Evolutionary conservation across 2,888 invertebrate species (phyloP).

Genomic region (Rhopalosiphum nymphaeae): DNA sequence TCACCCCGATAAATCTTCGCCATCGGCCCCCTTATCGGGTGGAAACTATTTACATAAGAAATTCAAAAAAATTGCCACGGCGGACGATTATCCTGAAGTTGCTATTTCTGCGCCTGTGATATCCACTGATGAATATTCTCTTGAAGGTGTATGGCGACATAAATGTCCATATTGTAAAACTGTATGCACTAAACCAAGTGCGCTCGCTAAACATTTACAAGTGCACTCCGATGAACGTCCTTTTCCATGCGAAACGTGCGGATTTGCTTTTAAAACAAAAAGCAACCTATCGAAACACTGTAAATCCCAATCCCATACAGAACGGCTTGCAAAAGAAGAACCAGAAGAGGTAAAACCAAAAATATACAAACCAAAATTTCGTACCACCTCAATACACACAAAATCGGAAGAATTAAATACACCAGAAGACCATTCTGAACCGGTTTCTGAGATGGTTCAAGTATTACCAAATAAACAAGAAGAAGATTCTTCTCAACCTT

Average conservation of each 20-base stretch:
- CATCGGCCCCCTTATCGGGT: conserved; percentile 66
- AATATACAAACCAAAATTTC: conserved; percentile 83
- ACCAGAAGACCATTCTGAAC: not conserved
- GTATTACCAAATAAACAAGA: conserved; percentile 54
- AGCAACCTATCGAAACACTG: conserved; percentile 88
- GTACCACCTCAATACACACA: conserved; percentile 74
- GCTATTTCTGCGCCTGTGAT: conserved; percentile 59
- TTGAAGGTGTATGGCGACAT: conserved; percentile 74
- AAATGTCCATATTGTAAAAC: conserved; percentile 90
- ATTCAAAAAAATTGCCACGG: conserved; percentile 84
- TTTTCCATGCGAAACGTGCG: conserved; percentile 89
- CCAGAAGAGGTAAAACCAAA: conserved; percentile 74
- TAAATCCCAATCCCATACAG: conserved; percentile 78
- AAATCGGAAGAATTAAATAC: conserved; percentile 64
- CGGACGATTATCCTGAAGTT: conserved; percentile 59
- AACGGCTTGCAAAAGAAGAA: conserved; percentile 72
- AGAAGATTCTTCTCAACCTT: conserved; percentile 71
- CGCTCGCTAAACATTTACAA: conserved; percentile 92
- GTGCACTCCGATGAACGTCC: conserved; percentile 94
- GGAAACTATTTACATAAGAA: conserved; percentile 90
- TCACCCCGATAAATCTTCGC: conserved; percentile 38
- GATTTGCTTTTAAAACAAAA: conserved; percentile 93
- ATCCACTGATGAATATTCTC: conserved; percentile 39
- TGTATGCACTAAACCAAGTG: conserved; percentile 92
- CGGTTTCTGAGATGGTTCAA: conserved; percentile 57